A percentile compares a stretch with the other conserved stretches of the same genome.
These are phyloP conservation scores for Bombus superbus DNA, from an alignment of 1,140 invertebrate genomes.

Conservation along the genomic window DNA sequence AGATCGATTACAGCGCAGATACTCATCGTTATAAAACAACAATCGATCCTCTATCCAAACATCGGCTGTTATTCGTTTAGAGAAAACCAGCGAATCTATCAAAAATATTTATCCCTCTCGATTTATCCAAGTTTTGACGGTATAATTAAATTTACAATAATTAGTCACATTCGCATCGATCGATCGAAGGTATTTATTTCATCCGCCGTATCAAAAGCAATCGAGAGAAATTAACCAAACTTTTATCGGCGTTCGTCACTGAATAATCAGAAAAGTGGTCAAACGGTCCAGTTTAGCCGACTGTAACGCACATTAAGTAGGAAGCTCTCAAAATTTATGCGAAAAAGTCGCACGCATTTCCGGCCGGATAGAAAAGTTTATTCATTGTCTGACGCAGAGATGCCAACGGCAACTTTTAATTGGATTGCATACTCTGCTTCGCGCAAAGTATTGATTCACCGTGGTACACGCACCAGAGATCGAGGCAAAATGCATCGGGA, in stretches of 20 bases:
- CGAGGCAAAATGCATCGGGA: conserved; percentile 28
- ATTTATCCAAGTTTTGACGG: not conserved
- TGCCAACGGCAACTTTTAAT: conserved; percentile 30
- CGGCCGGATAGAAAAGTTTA: conserved; percentile 1
- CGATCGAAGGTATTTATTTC: too few species aligned
- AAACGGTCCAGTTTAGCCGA: not conserved
- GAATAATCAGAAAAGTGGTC: not conserved
- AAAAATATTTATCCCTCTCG: not conserved
- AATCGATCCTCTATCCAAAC: too few species aligned
- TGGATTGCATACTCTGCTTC: conserved; percentile 16
- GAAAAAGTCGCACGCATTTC: not conserved
- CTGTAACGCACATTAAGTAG: not conserved
- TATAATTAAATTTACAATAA: too few species aligned
- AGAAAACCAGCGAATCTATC: not conserved
- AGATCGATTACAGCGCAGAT: conserved; percentile 19
- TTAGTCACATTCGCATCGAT: too few species aligned
- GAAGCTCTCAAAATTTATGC: not conserved
- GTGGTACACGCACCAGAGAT: not conserved
- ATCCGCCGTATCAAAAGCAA: too few species aligned
- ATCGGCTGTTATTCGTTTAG: not conserved
- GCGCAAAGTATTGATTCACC: conserved; percentile 16
- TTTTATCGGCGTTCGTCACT: too few species aligned
- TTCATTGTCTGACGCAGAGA: not conserved
- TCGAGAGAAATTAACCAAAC: not conserved
- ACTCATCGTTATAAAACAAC: not conserved